These are phyloP conservation scores for Cheilosia vulpina DNA, from an alignment of 2,888 invertebrate species.

Conservation along the genomic window DNA sequence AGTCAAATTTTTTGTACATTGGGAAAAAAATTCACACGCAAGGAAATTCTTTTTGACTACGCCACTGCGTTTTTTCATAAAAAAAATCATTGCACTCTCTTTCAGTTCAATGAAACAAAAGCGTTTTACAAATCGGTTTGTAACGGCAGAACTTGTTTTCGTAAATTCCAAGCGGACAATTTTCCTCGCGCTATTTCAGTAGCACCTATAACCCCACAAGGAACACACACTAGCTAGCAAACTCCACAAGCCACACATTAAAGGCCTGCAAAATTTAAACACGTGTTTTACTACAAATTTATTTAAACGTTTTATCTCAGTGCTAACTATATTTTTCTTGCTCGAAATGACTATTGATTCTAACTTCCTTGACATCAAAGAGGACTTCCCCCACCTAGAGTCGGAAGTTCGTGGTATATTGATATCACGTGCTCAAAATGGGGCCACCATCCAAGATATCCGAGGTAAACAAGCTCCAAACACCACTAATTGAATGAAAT, in stretches of 20 bases:
- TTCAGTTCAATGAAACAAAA: constrained; percentile 33
- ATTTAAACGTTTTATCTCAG: neutral
- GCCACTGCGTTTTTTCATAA: neutral
- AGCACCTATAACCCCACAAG: constrained; percentile 22
- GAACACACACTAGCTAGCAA: constrained; percentile 25
- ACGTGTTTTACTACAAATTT: constrained; percentile 53
- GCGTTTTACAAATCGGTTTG: constrained; percentile 38
- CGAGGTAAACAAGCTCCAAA: constrained; percentile 78
- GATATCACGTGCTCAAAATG: constrained; percentile 80
- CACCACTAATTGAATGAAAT: neutral
- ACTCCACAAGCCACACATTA: neutral
- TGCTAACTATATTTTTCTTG: constrained; percentile 1
- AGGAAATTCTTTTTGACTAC: neutral
- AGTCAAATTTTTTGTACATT: no score
- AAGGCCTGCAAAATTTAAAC: constrained; percentile 14
- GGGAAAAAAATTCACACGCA: no score
- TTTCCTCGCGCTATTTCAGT: constrained; percentile 43
- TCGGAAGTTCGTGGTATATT: constrained; percentile 81
- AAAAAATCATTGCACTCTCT: neutral
- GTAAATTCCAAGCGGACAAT: neutral
- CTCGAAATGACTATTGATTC: constrained; percentile 80
- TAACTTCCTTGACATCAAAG: constrained; percentile 77
- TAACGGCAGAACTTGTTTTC: constrained; percentile 24
- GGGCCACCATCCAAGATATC: constrained; percentile 81
- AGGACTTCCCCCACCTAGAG: constrained; percentile 80